Conservation (phyloP, 2,113 vertebrate species). For the Alces alces region DNA sequence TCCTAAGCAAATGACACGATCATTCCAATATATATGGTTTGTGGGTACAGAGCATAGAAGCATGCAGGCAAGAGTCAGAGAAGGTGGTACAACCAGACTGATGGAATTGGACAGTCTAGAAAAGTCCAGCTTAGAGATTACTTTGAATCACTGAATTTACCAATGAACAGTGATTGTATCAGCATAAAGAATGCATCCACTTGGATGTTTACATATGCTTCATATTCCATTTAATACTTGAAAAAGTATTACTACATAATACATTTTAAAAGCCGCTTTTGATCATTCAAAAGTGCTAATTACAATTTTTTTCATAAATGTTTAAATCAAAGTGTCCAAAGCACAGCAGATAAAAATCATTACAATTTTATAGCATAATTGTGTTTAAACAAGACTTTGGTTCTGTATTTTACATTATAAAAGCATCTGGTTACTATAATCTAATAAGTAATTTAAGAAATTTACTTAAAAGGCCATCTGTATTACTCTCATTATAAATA, state of each 20-base stretch:
- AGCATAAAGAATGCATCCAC: not conserved
- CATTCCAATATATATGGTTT: not conserved
- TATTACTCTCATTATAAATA: not conserved
- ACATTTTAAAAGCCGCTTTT: not conserved
- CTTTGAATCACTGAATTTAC: not conserved
- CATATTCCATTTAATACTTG: not conserved
- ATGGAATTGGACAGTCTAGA: not conserved
- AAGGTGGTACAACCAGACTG: not conserved
- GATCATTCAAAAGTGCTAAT: not conserved
- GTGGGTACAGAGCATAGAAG: too few relatives aligned
- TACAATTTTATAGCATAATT: not conserved
- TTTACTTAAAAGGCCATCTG: not conserved
- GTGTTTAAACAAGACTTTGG: not conserved
- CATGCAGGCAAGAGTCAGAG: not conserved
- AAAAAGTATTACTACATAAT: not conserved
- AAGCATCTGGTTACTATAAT: not conserved
- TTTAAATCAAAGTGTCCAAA: not conserved
- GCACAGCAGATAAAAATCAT: not conserved
- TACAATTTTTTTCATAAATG: not conserved
- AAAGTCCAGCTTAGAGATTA: not conserved
- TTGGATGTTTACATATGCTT: not conserved
- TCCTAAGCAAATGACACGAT: not conserved
- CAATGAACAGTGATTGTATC: not conserved
- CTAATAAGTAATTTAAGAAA: constrained; percentile 20
- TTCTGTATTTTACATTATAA: not conserved